Percentiles rank a stretch among this genome's conserved stretches.
These are phyloP conservation scores for Cylindroiulus punctatus DNA, from an alignment of 2,888 invertebrate species.

Conservation along the genomic window DNA sequence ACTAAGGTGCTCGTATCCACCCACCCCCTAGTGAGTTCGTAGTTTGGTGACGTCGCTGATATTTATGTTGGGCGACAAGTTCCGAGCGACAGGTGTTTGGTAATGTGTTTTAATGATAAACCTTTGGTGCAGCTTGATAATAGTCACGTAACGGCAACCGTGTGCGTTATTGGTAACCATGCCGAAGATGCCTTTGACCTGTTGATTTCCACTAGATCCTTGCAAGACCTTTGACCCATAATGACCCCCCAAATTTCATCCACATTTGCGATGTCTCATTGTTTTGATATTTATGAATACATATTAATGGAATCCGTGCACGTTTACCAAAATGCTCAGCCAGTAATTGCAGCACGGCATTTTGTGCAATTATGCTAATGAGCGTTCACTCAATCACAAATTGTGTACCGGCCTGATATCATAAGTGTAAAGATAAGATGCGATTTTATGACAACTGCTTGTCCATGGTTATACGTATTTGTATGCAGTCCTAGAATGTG, in stretches of 20 bases:
- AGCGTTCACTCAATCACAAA: not conserved
- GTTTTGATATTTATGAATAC: not conserved
- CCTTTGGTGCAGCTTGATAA: not conserved
- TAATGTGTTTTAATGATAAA: not conserved
- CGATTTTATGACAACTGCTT: not conserved
- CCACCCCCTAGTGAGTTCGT: slow-evolving; percentile 23
- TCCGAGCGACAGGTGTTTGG: not conserved
- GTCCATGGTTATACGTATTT: too few relatives aligned
- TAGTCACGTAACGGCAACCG: not conserved
- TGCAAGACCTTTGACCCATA: not conserved
- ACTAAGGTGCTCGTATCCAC: not conserved
- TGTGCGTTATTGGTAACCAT: not conserved
- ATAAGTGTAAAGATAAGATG: not conserved
- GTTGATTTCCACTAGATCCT: not conserved
- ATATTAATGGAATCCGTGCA: not conserved
- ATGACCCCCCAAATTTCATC: not conserved
- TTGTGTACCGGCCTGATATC: not conserved
- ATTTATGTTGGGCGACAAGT: not conserved
- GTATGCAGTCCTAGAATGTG: too few relatives aligned
- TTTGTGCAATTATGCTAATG: not conserved
- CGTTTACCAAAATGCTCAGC: not conserved
- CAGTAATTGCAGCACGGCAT: not conserved
- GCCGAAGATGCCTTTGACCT: slow-evolving; percentile 1
- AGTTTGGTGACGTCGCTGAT: slow-evolving; percentile 36
- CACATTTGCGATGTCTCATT: not conserved